Percentiles rank a stretch among this genome's conserved stretches.
Evolutionary conservation across 2,797 vertebrate genomes (phyloP).

Genomic region (Ciconia nigra): DNA sequence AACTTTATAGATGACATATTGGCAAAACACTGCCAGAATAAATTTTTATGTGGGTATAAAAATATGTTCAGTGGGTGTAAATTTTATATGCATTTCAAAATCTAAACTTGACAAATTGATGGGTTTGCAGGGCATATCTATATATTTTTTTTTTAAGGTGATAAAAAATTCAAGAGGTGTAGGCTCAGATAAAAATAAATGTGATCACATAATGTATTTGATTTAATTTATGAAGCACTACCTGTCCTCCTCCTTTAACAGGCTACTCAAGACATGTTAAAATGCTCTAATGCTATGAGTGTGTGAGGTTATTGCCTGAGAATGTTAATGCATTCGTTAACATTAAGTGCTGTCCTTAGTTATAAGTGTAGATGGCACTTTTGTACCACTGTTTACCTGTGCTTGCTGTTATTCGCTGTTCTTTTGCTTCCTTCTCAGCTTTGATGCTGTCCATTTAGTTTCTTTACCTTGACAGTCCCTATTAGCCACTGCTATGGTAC

Average conservation of each 20-base stretch:
- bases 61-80: slow-evolving; percentile 68
- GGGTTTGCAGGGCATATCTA: slow-evolving; percentile 30
- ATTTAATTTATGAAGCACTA: slow-evolving; percentile 72
- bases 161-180: slow-evolving; percentile 67
- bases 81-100: slow-evolving; percentile 73
- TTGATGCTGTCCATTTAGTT: not conserved
- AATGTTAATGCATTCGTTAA: slow-evolving; percentile 25
- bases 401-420: not conserved
- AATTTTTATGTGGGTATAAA: slow-evolving; percentile 72
- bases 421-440: not conserved
- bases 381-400: slow-evolving; percentile 40
- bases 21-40: slow-evolving; percentile 68
- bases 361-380: slow-evolving; percentile 61
- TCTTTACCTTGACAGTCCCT: not conserved
- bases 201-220: slow-evolving; percentile 62
- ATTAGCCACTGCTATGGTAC: not conserved
- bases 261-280: slow-evolving; percentile 36
- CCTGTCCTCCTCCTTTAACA: slow-evolving; percentile 38
- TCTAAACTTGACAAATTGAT: slow-evolving; percentile 68
- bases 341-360: slow-evolving; percentile 44
- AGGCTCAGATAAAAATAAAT: slow-evolving; percentile 72
- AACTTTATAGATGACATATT: slow-evolving; percentile 70
- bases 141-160: slow-evolving; percentile 29
- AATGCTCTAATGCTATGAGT: not conserved
- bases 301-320: not conserved